Conservation (phyloP, 2,113 vertebrate genomes). For the Uropsilus gracilis region DNA sequence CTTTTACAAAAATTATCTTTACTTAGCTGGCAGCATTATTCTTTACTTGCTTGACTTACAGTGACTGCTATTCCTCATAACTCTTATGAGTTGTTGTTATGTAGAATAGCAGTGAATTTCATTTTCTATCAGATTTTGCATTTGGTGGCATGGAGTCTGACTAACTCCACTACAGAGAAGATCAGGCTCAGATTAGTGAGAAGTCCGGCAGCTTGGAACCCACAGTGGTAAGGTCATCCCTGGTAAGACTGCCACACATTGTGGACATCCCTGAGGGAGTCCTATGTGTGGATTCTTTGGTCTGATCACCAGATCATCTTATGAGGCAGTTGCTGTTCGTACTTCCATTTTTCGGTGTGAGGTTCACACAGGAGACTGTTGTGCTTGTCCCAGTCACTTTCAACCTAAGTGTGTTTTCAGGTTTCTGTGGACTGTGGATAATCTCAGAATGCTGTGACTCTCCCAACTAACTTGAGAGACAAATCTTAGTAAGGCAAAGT, state of each 20-base stretch:
- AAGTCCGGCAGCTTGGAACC: background rate
- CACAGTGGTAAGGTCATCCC: background rate
- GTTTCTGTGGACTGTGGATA: background rate
- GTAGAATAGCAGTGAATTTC: background rate
- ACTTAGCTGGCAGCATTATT: background rate
- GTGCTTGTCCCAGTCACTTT: no score
- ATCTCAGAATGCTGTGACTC: background rate
- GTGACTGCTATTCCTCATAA: no score
- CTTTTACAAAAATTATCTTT: background rate
- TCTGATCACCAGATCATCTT: background rate
- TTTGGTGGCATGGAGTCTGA: no score
- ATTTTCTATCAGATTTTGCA: background rate
- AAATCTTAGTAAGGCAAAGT: background rate
- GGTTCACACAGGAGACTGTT: background rate
- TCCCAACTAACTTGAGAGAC: background rate
- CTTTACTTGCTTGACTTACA: background rate
- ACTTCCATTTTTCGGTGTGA: background rate
- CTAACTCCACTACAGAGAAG: background rate
- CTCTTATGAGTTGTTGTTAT: background rate
- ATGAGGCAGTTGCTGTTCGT: background rate
- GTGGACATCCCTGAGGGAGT: background rate
- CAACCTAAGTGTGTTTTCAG: background rate
- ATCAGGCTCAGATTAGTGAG: background rate
- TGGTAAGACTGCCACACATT: fast-evolving
- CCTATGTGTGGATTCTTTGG: background rate